These are phyloP conservation scores for Sitta carolinensis DNA, from an alignment of 2,797 vertebrate species.

Conservation along the genomic window DNA sequence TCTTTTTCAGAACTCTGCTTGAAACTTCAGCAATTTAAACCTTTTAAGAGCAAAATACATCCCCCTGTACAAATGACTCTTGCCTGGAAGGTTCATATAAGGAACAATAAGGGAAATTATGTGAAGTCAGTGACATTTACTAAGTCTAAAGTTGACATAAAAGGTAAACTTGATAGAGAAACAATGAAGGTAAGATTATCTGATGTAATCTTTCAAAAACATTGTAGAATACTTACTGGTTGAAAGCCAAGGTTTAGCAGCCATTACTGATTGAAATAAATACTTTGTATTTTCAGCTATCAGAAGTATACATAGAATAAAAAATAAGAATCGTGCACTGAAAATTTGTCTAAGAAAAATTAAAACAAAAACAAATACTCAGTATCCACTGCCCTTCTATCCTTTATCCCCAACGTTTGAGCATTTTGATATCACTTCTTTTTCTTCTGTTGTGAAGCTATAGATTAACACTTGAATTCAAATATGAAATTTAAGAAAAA, in stretches of 20 bases:
- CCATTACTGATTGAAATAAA: not conserved
- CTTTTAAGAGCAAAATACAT: not conserved
- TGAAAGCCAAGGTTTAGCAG: not conserved
- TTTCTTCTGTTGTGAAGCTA: not conserved
- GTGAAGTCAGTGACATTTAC: not conserved
- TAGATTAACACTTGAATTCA: not conserved
- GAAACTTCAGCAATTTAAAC: not conserved
- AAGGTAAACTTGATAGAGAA: not conserved
- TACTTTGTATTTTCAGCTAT: not conserved
- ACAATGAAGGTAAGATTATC: not conserved
- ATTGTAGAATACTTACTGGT: not conserved
- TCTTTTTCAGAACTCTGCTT: not conserved
- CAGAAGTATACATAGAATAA: not conserved
- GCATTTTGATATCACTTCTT: not conserved
- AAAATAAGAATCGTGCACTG: not conserved
- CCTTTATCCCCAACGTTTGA: rapidly evolving
- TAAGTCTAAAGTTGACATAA: not conserved
- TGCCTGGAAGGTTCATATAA: not conserved
- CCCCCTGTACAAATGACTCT: not conserved
- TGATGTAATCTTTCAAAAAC: not conserved
- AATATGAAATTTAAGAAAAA: not conserved
- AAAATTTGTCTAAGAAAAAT: not conserved
- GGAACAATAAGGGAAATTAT: not conserved
- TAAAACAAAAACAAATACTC: not conserved
- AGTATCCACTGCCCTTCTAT: not conserved